Percentiles rank a stretch among this genome's conserved stretches.
Conservation (phyloP, 2,797 vertebrate genomes). For the Nannoperca obscura region DNA sequence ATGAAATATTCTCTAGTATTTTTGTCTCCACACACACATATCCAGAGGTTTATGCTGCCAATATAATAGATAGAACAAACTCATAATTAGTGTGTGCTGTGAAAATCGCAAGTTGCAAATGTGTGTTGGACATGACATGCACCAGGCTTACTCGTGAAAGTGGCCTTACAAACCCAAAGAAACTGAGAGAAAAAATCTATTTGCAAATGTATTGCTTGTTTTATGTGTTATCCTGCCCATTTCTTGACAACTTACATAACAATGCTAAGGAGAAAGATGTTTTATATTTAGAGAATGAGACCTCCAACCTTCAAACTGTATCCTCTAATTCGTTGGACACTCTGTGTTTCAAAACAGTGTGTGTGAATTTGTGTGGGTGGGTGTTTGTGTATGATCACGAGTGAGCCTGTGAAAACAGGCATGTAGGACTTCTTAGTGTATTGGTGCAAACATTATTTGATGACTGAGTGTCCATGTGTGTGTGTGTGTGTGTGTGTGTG, state of each 20-base stretch:
- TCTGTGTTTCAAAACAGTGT: constrained; percentile 61
- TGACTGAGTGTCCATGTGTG: neutral
- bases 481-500: constrained; percentile 22
- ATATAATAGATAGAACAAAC: constrained; percentile 9
- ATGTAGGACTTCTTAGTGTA: constrained; percentile 55
- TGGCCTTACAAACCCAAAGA: neutral
- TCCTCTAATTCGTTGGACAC: constrained; percentile 64
- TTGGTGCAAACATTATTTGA: constrained; percentile 36
- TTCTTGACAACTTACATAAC: constrained; percentile 61
- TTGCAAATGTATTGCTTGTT: constrained; percentile 1
- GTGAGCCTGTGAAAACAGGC: constrained; percentile 56
- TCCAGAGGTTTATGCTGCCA: neutral
- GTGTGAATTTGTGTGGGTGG: constrained; percentile 68
- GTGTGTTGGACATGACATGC: constrained; percentile 2
- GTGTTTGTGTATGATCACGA: constrained; percentile 66
- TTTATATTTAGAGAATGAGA: constrained; percentile 63
- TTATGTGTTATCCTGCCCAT: neutral
- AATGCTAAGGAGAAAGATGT: constrained; percentile 48
- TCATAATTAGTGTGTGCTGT: constrained; percentile 15
- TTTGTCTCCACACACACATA: neutral
- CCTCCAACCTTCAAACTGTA: constrained; percentile 68
- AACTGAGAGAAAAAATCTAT: neutral
- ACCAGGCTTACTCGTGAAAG: constrained; percentile 1
- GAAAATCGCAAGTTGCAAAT: constrained; percentile 38
- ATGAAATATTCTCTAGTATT: neutral